phyloP scores from a whole-genome alignment of 2,113 vertebrate genomes.

The Suricata suricatta region DNA sequence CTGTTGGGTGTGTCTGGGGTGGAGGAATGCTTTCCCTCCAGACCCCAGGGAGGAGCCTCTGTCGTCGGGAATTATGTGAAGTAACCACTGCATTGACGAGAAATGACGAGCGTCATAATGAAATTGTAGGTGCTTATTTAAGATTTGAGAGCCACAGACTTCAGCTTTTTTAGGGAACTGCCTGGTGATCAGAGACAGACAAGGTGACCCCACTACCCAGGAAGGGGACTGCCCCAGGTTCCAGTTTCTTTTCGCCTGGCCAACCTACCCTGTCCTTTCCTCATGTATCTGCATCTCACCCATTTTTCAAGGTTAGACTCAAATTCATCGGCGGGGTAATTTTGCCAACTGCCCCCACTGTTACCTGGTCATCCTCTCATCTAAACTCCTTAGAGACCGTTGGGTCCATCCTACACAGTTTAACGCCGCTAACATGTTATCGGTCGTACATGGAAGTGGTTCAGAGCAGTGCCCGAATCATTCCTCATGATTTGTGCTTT shows the following conservation, averaged over 20 bases:
- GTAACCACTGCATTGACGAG: neutral
- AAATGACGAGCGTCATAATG: neutral
- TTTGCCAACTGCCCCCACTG: neutral
- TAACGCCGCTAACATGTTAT: neutral
- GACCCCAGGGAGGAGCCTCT: neutral
- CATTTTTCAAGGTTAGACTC: neutral
- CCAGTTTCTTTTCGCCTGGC: neutral
- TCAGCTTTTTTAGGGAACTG: neutral
- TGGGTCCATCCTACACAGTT: neutral
- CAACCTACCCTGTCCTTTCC: neutral
- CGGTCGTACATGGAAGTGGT: neutral
- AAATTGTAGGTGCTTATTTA: neutral
- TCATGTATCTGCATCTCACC: neutral
- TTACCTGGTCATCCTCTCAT: neutral
- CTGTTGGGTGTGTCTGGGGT: neutral
- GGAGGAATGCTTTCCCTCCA: neutral
- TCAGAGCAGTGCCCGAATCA: neutral
- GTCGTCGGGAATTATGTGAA: neutral
- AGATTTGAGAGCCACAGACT: neutral
- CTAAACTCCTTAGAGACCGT: neutral
- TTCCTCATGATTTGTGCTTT: neutral
- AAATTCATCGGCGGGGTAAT: neutral
- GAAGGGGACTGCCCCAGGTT: neutral
- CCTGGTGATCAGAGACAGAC: neutral
- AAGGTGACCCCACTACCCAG: neutral